Evolutionary conservation across 2,888 invertebrate species (phyloP), one percentile per base, ranked within the genome.

Genomic region (Miltochrista miniata): DNA sequence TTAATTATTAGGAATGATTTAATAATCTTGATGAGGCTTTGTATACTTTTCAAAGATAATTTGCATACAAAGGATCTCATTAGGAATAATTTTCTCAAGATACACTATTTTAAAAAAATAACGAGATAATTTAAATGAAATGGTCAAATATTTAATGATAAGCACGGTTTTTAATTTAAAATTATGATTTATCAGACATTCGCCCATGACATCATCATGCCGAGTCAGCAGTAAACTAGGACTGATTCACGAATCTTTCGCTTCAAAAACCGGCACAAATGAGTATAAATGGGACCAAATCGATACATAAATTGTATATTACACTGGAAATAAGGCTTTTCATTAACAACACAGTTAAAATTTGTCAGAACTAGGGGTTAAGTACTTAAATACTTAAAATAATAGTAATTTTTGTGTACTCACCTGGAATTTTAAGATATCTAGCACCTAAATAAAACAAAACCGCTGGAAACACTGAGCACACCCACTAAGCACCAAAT

Each of bases 401-500:
- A 24, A 5, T 24, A 24, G 5, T 2, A 24, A 24, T 41, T 41
- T 54, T 1, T 40, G 45, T 47, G 43, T 41, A 79, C 85, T 87
- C 69, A 90, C 90, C 79, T 90, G 87, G 67, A 76, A 65, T 65
- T 72, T 78, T 74, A 72, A 72, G 73, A 73, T 69, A 71, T 61
- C 61, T 83, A 79, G 79, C 83, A 79, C 81, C 76, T 76, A 80
- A 68, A 57, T 74, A 64, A 73, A 79, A 76, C 71, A 71, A 83
- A 78, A 72, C 71, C 78, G 68, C 68, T 70, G 70, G 82, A 65
- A 80, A 72, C 86, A 87, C 88, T 83, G 73, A 74, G 75, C 76
- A 87, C 88, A 80, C 78, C 79, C 84, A 88, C 83, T 85, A 83
- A 78, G 84, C 87, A 90, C 90, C 81, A 87, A 87, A 81, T 85